Evolutionary conservation across 2,888 invertebrate species (phyloP), one percentile per base, ranked within the genome.

Genomic region (Blera fallax): DNA sequence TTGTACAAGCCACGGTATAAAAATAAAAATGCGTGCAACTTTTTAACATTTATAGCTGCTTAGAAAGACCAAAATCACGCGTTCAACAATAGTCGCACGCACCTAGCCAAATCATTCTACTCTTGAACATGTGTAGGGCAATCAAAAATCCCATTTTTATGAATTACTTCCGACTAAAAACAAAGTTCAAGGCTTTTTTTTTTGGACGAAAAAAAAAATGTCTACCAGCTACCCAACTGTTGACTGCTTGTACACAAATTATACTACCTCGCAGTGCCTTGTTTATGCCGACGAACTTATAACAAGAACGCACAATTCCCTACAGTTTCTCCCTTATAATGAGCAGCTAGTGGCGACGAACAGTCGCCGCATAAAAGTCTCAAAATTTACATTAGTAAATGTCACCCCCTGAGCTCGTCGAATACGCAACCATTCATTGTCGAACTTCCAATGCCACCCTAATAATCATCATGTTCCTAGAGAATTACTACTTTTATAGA

Each of bases 331-430:
- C 14, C n/a, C 40, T 40, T 48, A 14, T 67, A 79, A 69, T 69
- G 52, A 50, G 40, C 43, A 50, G 40, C 43, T 32, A 67, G 50
- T 73, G 67, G 83, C 83, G 83, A 73, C 83, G 6, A 62, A 62
- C 62, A 62, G 73, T 54, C 79, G 79, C 32, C 67, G 60, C 54
- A 79, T 79, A 79, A 79, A 62, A 79, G 62, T 67, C 67, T 83
- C 52, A 29, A 77, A 73, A 77, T 60, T 50, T 67, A 67, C 67
- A 74, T 67, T 27, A 52, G 32, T 21, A n/a, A n/a, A n/a, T n/a
- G n/a, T 14, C 32, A 24, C 56, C 56, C 45, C 48, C 14, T 6
- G 14, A 14, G 0, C 14, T 14, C 14, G 34, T 2, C 34, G 10
- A 34, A 34, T 10, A 11, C 34, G 10, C 11, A 37, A 24, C 69